Evolutionary conservation across 2,888 invertebrate genomes (phyloP), one percentile per base, ranked within the genome.

Genomic region (Agrilus biguttatus): DNA sequence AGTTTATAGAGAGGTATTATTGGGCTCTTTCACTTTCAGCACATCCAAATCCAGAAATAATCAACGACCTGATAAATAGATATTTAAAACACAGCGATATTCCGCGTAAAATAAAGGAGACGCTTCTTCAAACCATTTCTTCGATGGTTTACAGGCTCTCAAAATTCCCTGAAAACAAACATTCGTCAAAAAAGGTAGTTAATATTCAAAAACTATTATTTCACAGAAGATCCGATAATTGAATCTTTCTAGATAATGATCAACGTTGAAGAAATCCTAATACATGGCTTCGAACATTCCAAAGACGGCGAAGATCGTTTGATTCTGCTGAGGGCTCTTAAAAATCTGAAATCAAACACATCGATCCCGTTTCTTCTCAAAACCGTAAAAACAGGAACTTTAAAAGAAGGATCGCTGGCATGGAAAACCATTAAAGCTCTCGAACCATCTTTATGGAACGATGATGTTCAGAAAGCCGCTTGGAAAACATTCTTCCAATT

Each of bases 1-100:
- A 70, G 12, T 47, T 58, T 0, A 63, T 74, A 28, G 88, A 88
- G 57, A 68, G 84, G 45, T 87, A 86, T 60, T 67, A 88, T 2
- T 79, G 86, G 73, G 76, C 80, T 0, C 59, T 83, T 8, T 80
- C 86, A 0, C 68, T 82, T 38, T 75, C 78, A 1, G 74, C 81
- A 0, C 73, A 80, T 53, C 80, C 83, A 1, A 69, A 73, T 35
- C 67, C 69, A 33, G 72, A 74, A 40, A 62, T 78, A 12, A 63
- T 77, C 48, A 65, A 62, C 37, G 70, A 72, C 45, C 54, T 74
- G 7, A 49, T 73, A 33, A 64, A 56, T 8, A 61, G 67, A 41
- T 71, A 69, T 32, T 66, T 66, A 32, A 70, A 70, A 55, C 68
- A 61, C 21, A 66, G 58, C 47, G 65, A 68, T 19, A 58, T 71